These are phyloP conservation scores for Caenorhabditis imperialis DNA, from an alignment of 2,888 invertebrate genomes.

Conservation along the genomic window DNA sequence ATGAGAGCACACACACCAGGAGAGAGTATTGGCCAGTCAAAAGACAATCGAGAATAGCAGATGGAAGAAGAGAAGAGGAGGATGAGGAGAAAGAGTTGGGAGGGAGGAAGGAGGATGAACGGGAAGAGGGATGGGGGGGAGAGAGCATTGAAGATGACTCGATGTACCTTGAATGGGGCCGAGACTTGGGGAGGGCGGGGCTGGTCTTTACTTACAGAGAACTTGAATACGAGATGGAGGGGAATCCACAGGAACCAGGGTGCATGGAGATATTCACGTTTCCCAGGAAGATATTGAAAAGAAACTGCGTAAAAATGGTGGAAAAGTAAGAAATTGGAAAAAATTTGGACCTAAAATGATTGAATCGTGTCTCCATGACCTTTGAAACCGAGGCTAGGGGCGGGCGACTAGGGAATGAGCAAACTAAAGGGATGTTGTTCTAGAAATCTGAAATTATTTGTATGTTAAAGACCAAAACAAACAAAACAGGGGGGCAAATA, in stretches of 20 bases:
- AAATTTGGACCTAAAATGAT: conserved; percentile 18
- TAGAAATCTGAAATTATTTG: conserved; percentile 12
- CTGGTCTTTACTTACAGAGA: conserved; percentile 14
- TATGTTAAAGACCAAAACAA: conserved; percentile 25
- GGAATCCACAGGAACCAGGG: conserved; percentile 27
- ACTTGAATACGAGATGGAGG: neutral
- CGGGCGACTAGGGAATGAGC: conserved; percentile 41
- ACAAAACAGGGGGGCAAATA: conserved; percentile 25
- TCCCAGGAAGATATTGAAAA: conserved; percentile 1
- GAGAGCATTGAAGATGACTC: conserved; percentile 22
- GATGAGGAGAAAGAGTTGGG: conserved; percentile 1
- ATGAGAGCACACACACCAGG: conserved; percentile 56
- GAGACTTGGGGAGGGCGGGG: conserved; percentile 27
- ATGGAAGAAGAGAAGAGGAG: conserved; percentile 5
- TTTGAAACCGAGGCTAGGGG: conserved; percentile 23
- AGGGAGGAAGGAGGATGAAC: conserved; percentile 8
- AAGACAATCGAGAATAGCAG: conserved; percentile 52
- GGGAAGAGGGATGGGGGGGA: conserved; percentile 1
- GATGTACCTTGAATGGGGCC: conserved; percentile 43
- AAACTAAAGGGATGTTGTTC: conserved; percentile 30
- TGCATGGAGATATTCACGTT: conserved; percentile 13
- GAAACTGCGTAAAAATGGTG: neutral
- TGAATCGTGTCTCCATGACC: conserved; percentile 27
- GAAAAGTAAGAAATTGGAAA: neutral
- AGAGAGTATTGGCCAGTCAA: conserved; percentile 47